A percentile compares a stretch with the other conserved stretches of the same genome.
Conservation (phyloP, 2,888 invertebrate species). For the Xestia rhomboidea region DNA sequence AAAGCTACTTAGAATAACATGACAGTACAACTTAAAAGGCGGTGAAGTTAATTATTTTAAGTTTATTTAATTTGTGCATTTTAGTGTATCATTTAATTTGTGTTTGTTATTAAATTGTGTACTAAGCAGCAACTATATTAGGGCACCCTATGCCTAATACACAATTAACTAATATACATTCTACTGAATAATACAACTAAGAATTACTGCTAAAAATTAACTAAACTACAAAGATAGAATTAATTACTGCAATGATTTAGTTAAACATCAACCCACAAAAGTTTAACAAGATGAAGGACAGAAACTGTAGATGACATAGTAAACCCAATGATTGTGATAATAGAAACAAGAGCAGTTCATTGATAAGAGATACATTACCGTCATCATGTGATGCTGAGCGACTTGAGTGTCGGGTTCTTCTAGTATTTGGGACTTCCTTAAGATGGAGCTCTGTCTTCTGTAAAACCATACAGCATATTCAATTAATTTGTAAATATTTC, state of each 20-base stretch:
- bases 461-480: conserved; percentile 37
- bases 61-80: not conserved
- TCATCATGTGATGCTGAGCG: conserved; percentile 83
- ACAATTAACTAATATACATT: not conserved
- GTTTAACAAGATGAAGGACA: not conserved
- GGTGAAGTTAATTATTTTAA: not conserved
- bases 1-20: not conserved
- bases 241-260: not conserved
- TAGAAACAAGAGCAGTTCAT: not conserved
- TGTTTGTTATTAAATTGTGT: conserved; percentile 8
- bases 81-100: not conserved
- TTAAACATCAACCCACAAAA: conserved; percentile 25
- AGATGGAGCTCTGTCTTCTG: conserved; percentile 82
- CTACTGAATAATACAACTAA: conserved; percentile 4
- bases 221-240: not conserved
- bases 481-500: not conserved
- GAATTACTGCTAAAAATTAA: not conserved
- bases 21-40: not conserved
- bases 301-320: not conserved
- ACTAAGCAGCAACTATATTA: conserved; percentile 4
- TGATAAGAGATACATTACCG: conserved; percentile 72
- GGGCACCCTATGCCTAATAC: not conserved
- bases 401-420: conserved; percentile 72
- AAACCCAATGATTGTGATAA: conserved; percentile 33
- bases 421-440: conserved; percentile 72